Base-by-base conservation (phyloP, 2,888 invertebrate genomes). In the Caenorhabditis sp. region DNA sequence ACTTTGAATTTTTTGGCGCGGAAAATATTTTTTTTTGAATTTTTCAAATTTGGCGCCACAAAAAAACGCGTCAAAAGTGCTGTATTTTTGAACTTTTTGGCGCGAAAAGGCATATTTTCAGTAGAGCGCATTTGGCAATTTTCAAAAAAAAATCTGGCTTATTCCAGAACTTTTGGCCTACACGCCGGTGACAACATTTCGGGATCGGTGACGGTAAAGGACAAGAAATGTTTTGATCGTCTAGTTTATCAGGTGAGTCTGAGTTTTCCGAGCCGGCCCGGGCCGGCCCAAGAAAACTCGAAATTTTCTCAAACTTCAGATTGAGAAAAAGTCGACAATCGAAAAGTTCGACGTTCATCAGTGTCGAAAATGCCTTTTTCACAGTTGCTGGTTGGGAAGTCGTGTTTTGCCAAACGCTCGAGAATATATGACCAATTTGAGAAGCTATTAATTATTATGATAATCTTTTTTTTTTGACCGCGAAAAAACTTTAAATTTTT, bases 321-420 rank as follows among this genome's bases (percentile, higher is more conserved):
- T 81, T 43, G 81, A 81, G 57, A 71, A 77, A 59, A 81, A 81
- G 66, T 83, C 86, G 21, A 86, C 86, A 4, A 81, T 81, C 19
- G 84, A 86, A 60, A 86, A 86, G 67, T 84, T 81, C 74, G 86
- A 86, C 62, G 86, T 86, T 5, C 70, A 81, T 49, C 86, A 86
- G 55, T 86, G 86, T 57, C 79, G 86, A 26, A 85, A 84, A 57
- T 86, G 86, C 69, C 78, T 86, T 37, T 86, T 86, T 69, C 86
- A 86, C 58, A 83, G 83, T 50, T 86, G 86, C 58, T 86, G 86
- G 86, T 74, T 86, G 17, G 86, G 86, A 31, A 79, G 81, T 27
- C 71, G 86, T 0, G 59, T 81, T 19, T 72, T 86, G 8, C 84
- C 84, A 10, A 74, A 81, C 55, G 78, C 84, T 21, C 64, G 86